These are phyloP conservation scores for Panorpa germanica DNA, from an alignment of 2,888 invertebrate genomes.

Conservation along the genomic window DNA sequence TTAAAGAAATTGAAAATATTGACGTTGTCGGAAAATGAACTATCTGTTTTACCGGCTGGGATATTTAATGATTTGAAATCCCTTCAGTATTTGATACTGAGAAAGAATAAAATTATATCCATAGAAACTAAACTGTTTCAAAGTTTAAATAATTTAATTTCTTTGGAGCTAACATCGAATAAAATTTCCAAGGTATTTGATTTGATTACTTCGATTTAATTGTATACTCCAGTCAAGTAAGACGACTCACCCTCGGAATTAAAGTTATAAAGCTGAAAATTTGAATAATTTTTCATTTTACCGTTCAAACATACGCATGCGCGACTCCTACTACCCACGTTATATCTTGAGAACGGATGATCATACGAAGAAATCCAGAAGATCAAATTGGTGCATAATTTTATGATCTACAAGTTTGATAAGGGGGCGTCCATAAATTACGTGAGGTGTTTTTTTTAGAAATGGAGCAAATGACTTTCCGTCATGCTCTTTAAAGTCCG, in stretches of 20 bases:
- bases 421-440: no score
- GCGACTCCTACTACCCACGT: no score
- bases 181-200: constrained; percentile 18
- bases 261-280: no score
- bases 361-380: no score
- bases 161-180: constrained; percentile 21
- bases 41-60: constrained; percentile 19
- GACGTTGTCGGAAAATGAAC: constrained; percentile 40
- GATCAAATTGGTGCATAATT: no score
- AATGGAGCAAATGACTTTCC: constrained; percentile 12
- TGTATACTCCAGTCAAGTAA: constrained; percentile 17
- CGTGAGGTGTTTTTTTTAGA: no score
- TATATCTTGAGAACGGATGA: no score
- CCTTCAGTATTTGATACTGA: constrained; percentile 23
- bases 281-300: no score
- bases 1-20: constrained; percentile 31
- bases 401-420: no score
- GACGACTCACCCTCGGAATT: no score
- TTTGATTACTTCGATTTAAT: constrained; percentile 13
- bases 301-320: no score
- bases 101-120: constrained; percentile 24
- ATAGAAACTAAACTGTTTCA: constrained; percentile 21
- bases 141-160: constrained; percentile 17
- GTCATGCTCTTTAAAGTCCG: constrained; percentile 13
- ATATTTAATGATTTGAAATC: constrained; percentile 18